A percentile compares a stretch with the other conserved stretches of the same genome.
phyloP scores from a whole-genome alignment of 2,888 invertebrate genomes.

The Congeria kusceri region DNA sequence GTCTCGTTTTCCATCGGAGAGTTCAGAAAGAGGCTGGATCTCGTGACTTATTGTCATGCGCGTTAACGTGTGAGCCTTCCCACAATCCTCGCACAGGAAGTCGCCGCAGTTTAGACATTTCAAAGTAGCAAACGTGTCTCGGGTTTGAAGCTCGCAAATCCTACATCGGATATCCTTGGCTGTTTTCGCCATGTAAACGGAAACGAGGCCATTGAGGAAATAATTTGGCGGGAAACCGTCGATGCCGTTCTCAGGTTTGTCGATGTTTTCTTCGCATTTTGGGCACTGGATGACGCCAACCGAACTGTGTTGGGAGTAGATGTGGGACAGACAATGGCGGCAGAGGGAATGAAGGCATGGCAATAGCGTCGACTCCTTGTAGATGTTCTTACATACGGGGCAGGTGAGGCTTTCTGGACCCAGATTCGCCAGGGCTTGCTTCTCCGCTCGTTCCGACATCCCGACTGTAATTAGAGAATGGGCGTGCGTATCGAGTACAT shows the following conservation, averaged over 20 bases:
- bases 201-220: conserved; percentile 56
- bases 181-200: conserved; percentile 56
- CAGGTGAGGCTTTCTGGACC: conserved; percentile 37
- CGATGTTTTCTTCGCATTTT: conserved; percentile 54
- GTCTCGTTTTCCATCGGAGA: conserved; percentile 58
- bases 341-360: conserved; percentile 68
- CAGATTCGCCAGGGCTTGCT: neutral
- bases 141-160: conserved; percentile 58
- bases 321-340: conserved; percentile 42
- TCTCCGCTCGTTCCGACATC: conserved; percentile 13
- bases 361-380: conserved; percentile 54
- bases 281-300: conserved; percentile 51
- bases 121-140: conserved; percentile 56
- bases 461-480: conserved; percentile 11
- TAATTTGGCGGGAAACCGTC: conserved; percentile 63
- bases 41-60: conserved; percentile 64
- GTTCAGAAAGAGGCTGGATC: conserved; percentile 56
- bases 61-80: conserved; percentile 62
- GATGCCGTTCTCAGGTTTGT: conserved; percentile 48
- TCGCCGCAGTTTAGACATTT: conserved; percentile 67
- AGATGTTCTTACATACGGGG: conserved; percentile 47
- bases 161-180: conserved; percentile 58
- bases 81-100: conserved; percentile 63
- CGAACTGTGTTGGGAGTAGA: conserved; percentile 50
- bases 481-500: too few species aligned